Percentiles rank a stretch among this genome's conserved stretches.
Evolutionary conservation across 2,888 invertebrate genomes (phyloP).

Genomic region (Sipha maydis): DNA sequence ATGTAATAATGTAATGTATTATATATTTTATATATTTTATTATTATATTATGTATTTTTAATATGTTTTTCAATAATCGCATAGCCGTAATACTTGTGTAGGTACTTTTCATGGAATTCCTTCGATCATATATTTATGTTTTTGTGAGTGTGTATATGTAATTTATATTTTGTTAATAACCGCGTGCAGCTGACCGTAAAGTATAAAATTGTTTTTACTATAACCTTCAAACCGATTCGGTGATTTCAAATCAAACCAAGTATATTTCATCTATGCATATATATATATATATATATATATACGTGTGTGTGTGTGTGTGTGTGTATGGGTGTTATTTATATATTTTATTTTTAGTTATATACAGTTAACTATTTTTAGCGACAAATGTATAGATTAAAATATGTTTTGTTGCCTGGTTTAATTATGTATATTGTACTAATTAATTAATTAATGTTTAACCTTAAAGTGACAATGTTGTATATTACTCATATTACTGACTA

Average conservation of each 20-base stretch:
- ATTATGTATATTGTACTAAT: no score
- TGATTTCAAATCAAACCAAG: background rate
- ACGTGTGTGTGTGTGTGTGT: no score
- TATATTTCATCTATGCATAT: background rate
- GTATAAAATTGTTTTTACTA: slow-evolving; percentile 41
- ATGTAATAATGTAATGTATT: no score
- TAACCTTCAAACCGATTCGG: slow-evolving; percentile 48
- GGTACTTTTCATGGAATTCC: background rate
- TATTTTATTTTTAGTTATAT: no score
- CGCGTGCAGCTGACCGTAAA: slow-evolving; percentile 51
- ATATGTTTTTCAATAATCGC: background rate
- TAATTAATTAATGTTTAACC: no score
- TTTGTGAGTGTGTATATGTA: slow-evolving; percentile 17
- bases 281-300: background rate
- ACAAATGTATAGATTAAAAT: no score
- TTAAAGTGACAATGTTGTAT: no score
- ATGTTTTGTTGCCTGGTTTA: no score
- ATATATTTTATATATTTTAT: no score
- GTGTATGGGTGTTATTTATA: background rate
- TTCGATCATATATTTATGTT: background rate
- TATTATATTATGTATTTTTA: background rate
- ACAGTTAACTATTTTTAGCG: no score
- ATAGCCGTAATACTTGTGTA: background rate
- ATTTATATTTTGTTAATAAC: slow-evolving; percentile 50
- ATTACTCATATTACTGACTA: no score